Base-by-base conservation (phyloP, 53 echinoderm and acorn worm genomes). In the Actinopyga echinites region DNA sequence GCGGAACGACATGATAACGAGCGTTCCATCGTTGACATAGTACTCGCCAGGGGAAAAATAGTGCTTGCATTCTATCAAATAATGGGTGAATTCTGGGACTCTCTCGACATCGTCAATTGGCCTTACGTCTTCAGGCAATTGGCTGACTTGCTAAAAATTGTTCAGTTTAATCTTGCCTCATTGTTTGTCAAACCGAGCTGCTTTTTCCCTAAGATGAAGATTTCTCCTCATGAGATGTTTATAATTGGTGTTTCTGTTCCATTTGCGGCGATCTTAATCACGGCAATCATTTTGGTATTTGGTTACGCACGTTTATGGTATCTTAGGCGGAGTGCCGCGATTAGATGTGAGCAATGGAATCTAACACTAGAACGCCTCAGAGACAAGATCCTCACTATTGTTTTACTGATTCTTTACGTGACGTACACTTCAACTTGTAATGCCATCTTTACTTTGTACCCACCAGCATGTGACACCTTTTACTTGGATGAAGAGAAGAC, bases 381-480 rank as follows among this genome's bases (percentile, higher is more conserved):
- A 55, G 56, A 20, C 12, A 55, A 55, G 56, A 55, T 55, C 20
- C 12, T 55, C 20, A 55, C 56, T 20, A 20, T 90, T 57, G 78
- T 83, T 31, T 49, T 88, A 0, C 30, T 83, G 21, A 7, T 83
- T 56, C 86, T 90, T 28, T 90, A 82, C 64, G n/a, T 90, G 2
- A 64, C 90, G 3, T 90, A 90, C 52, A 66, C 86, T 21, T 71
- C 77, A 13, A 31, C 64, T 13, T 86, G 83, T 22, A 75, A 62
- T 36, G 75, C 57, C 13, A 83, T 90, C 6, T 65, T 86, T 19
- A 45, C 57, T 0, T 53, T 90, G 12, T 54, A 86, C 40, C 86
- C 90, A 15, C 19, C 75, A 8, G 64, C 82, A 2, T 90, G 90
- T 65, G 34, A 90, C 12, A 13, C n/a, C 4, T 90, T 86, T 42